Percentiles rank a stretch among this genome's conserved stretches.
Conservation (phyloP, 2,113 vertebrate genomes). For the Gobius niger region DNA sequence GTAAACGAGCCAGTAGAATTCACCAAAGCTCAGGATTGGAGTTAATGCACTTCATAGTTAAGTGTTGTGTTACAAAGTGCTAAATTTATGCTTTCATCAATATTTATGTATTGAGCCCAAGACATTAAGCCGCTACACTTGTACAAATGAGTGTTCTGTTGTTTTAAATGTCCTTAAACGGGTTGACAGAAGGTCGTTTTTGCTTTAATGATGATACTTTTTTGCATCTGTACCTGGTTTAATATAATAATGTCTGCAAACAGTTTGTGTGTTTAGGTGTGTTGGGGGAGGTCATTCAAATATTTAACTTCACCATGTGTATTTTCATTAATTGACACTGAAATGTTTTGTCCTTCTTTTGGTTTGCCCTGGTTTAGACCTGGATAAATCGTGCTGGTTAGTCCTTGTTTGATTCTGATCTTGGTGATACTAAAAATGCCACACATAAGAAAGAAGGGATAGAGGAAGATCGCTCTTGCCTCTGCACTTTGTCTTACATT, state of each 20-base stretch:
- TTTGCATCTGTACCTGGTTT: not conserved
- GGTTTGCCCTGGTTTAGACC: too few species aligned
- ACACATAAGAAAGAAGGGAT: too few species aligned
- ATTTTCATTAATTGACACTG: not conserved
- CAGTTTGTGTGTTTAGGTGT: too few species aligned
- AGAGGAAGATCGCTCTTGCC: too few species aligned
- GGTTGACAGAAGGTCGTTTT: conserved; percentile 45
- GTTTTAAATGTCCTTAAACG: conserved; percentile 44
- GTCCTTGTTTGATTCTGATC: too few species aligned
- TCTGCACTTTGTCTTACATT: not conserved
- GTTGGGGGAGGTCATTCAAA: too few species aligned
- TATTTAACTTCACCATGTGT: too few species aligned
- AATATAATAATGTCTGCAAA: too few species aligned
- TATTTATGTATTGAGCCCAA: conserved; percentile 48
- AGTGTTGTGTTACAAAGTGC: conserved; percentile 29
- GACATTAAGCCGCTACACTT: conserved; percentile 29
- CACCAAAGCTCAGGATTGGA: conserved; percentile 22
- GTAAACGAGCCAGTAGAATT: conserved; percentile 16
- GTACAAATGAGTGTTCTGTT: conserved; percentile 50
- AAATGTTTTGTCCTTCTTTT: too few species aligned
- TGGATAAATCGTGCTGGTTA: too few species aligned
- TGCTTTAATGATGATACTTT: conserved; percentile 14
- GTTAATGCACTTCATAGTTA: conserved; percentile 30
- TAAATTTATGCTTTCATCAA: conserved; percentile 45
- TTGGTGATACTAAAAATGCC: too few species aligned